A percentile compares a stretch with the other conserved stretches of the same genome.
These are phyloP conservation scores for Vireo griseus DNA, from an alignment of 2,797 vertebrate genomes.

Conservation along the genomic window DNA sequence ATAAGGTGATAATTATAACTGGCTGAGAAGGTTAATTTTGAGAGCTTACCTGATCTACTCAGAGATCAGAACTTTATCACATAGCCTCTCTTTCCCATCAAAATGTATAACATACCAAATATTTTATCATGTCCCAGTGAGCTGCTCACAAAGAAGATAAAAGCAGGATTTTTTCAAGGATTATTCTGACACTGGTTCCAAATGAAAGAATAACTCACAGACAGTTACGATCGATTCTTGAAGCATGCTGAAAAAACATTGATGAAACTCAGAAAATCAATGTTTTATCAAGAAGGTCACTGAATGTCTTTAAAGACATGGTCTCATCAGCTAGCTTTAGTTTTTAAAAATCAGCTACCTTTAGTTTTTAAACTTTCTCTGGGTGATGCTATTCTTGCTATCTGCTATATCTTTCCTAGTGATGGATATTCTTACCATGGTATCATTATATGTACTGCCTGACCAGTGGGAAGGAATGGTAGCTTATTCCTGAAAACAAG, in stretches of 20 bases:
- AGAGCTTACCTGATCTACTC: background rate
- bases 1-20: background rate
- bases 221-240: background rate
- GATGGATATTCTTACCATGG: background rate
- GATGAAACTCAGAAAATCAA: background rate
- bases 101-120: background rate
- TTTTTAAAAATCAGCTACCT: background rate
- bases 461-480: background rate
- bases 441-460: background rate
- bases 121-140: background rate
- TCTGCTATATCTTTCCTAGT: background rate
- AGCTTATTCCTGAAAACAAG: background rate
- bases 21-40: background rate
- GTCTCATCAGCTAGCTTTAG: background rate
- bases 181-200: background rate
- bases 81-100: background rate
- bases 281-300: background rate
- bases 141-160: background rate
- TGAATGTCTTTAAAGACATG: background rate
- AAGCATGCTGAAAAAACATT: background rate
- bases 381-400: background rate
- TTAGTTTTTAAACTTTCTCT: background rate
- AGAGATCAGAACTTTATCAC: background rate
- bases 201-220: background rate
- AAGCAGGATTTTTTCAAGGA: background rate